These are phyloP conservation scores for Cariama cristata DNA, from an alignment of 2,113 vertebrate species.

Conservation along the genomic window DNA sequence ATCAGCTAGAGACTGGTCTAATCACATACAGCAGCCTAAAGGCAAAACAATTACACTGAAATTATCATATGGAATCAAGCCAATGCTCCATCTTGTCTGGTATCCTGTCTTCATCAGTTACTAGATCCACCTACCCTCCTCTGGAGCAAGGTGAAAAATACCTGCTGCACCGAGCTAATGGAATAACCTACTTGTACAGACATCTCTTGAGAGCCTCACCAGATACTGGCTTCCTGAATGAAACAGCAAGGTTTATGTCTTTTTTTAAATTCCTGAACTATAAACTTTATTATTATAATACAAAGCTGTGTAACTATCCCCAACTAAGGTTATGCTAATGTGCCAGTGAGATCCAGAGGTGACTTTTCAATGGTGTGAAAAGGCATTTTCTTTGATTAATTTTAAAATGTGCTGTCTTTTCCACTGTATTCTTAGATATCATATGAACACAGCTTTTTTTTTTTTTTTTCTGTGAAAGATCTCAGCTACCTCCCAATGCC, in stretches of 20 bases:
- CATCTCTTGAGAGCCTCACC: background rate
- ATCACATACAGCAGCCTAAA: conserved; percentile 63
- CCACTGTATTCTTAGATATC: background rate
- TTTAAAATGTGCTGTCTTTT: background rate
- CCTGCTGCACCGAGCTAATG: background rate
- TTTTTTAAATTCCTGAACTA: background rate
- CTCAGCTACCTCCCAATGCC: background rate
- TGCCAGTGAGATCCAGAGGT: background rate
- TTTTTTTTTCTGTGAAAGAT: background rate
- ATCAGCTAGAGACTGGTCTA: conserved; percentile 29
- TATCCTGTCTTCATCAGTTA: conserved; percentile 52
- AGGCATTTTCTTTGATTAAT: background rate
- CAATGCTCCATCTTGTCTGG: conserved; percentile 49
- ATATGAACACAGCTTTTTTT: background rate
- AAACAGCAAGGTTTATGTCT: background rate
- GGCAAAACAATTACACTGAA: conserved; percentile 66
- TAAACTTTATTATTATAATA: background rate
- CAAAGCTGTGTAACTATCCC: background rate
- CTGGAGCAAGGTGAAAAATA: conserved; percentile 42
- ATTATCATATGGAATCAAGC: conserved; percentile 62
- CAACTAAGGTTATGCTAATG: background rate
- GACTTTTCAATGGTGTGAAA: background rate
- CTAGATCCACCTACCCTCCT: conserved; percentile 51
- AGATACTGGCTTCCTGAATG: background rate
- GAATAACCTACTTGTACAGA: background rate